These are phyloP conservation scores for Lophius piscatorius DNA, from an alignment of 2,113 vertebrate species.

Conservation along the genomic window DNA sequence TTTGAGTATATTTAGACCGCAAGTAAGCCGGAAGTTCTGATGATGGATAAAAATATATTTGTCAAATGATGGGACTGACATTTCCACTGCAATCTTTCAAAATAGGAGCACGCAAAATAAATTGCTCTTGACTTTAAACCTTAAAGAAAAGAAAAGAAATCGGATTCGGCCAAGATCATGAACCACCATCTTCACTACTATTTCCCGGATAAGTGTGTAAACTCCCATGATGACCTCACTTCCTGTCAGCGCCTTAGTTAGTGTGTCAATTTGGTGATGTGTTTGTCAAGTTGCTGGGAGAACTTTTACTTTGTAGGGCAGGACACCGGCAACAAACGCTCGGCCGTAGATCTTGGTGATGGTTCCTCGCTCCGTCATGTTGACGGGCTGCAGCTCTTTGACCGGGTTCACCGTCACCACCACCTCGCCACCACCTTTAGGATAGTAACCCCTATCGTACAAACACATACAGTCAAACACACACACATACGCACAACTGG, in stretches of 20 bases:
- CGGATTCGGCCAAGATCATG: too few species aligned
- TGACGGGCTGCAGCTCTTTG: slow-evolving; percentile 88
- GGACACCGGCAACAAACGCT: slow-evolving; percentile 91
- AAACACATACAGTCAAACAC: background rate
- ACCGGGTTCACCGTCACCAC: slow-evolving; percentile 85
- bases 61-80: too few species aligned
- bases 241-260: background rate
- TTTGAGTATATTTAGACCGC: too few species aligned
- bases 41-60: too few species aligned
- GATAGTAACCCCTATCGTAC: slow-evolving; percentile 90
- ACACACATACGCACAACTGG: background rate
- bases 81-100: too few species aligned
- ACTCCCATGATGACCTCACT: background rate
- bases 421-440: slow-evolving; percentile 94
- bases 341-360: slow-evolving; percentile 95
- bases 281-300: background rate
- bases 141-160: too few species aligned
- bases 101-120: too few species aligned
- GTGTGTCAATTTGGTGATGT: too few species aligned
- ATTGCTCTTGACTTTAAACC: too few species aligned
- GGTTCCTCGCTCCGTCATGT: slow-evolving; percentile 88
- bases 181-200: too few species aligned
- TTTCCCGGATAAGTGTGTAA: background rate
- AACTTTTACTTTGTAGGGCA: slow-evolving; percentile 89
- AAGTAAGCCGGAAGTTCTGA: too few species aligned